Conservation (phyloP, 1,140 invertebrate genomes). For the Metopolophium dirhodum region DNA sequence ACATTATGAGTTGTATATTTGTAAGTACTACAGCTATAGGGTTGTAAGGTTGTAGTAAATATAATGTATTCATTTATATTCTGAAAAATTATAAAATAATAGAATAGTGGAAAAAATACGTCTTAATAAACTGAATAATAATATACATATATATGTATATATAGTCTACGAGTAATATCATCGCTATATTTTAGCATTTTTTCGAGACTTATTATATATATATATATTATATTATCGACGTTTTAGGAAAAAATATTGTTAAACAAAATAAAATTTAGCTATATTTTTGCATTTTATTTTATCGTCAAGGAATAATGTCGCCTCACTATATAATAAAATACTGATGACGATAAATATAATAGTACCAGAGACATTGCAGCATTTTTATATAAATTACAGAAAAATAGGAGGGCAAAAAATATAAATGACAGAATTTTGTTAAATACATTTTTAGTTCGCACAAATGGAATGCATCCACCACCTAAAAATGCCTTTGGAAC, state of each 20-base stretch:
- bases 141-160: neutral
- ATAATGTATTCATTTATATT: no score
- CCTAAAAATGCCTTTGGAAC: slow-evolving; percentile 19
- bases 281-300: slow-evolving; percentile 11
- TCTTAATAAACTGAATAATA: neutral
- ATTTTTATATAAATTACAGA: slow-evolving; percentile 8
- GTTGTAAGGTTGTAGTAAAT: no score
- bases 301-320: slow-evolving; percentile 1
- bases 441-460: slow-evolving; percentile 15
- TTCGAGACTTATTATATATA: neutral
- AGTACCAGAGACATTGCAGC: neutral
- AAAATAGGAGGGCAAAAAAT: neutral
- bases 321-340: neutral
- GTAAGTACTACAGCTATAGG: no score
- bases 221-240: neutral
- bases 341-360: slow-evolving; percentile 4
- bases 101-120: neutral
- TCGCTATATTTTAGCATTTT: neutral
- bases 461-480: neutral
- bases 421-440: neutral
- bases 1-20: no score
- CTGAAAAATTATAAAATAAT: no score
- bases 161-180: neutral
- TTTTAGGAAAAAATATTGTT: neutral
- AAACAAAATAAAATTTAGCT: neutral